Conservation (phyloP, 2,797 vertebrate genomes). For the Pipistrellus kuhlii region DNA sequence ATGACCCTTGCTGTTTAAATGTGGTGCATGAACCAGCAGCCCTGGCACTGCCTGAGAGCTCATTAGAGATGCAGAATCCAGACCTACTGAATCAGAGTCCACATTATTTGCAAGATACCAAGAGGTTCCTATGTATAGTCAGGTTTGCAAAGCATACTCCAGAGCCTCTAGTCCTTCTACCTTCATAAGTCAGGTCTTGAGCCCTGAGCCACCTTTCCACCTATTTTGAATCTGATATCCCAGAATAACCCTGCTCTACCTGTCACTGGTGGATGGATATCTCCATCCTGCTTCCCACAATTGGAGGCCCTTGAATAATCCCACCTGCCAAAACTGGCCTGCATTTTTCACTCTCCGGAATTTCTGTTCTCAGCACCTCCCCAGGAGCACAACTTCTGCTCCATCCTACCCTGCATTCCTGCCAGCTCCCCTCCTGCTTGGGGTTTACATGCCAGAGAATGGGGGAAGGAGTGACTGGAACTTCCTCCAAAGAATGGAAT, state of each 20-base stretch:
- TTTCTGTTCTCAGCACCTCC: neutral
- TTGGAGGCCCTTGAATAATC: neutral
- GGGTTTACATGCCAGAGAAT: neutral
- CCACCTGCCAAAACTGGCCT: neutral
- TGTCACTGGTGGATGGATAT: neutral
- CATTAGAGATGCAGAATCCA: neutral
- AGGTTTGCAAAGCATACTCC: neutral
- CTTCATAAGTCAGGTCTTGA: neutral
- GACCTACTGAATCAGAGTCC: neutral
- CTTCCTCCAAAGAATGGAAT: neutral
- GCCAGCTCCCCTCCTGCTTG: neutral
- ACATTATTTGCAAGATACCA: neutral
- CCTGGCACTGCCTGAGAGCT: neutral
- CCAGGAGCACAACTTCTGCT: neutral
- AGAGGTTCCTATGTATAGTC: neutral
- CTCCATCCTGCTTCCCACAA: neutral
- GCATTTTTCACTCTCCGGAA: neutral
- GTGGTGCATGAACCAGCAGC: neutral
- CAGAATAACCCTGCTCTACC: neutral
- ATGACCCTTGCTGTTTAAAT: neutral
- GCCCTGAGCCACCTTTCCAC: neutral
- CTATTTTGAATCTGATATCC: constrained; percentile 43
- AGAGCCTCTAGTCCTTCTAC: neutral
- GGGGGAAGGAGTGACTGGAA: neutral
- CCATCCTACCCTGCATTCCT: neutral